These are phyloP conservation scores for Semaprochilodus insignis DNA, from an alignment of 2,797 vertebrate genomes.

Conservation along the genomic window DNA sequence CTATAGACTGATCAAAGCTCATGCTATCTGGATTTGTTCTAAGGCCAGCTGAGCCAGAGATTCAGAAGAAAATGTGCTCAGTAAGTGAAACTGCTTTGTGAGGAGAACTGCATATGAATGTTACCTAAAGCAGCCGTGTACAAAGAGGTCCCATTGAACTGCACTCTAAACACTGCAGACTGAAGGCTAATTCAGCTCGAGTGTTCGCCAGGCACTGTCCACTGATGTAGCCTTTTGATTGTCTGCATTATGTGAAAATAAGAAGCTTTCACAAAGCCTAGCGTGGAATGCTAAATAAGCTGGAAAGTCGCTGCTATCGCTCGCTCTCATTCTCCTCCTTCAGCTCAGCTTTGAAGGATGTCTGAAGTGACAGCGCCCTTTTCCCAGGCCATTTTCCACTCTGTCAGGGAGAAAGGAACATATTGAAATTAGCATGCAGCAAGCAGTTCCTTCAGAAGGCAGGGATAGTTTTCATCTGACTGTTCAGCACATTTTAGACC, in stretches of 20 bases:
- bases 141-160: neutral
- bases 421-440: conserved; percentile 12
- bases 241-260: neutral
- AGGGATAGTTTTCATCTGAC: neutral
- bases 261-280: conserved; percentile 3
- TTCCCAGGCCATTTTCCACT: conserved; percentile 10
- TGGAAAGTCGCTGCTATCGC: neutral
- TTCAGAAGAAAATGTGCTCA: neutral
- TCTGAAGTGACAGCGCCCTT: conserved; percentile 27
- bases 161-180: neutral
- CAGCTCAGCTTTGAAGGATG: neutral
- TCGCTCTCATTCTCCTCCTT: conserved; percentile 15
- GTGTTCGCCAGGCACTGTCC: neutral
- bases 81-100: too few relatives aligned
- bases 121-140: too few relatives aligned
- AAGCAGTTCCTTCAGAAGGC: neutral
- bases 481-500: neutral
- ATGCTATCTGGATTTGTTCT: neutral
- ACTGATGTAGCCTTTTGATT: neutral
- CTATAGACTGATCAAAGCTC: neutral
- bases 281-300: neutral
- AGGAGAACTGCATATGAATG: too few relatives aligned
- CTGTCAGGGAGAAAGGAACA: conserved; percentile 12
- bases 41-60: neutral
- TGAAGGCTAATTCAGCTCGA: neutral